Evolutionary conservation across 2,797 vertebrate species (phyloP).

Genomic region (Oreochromis mossambicus): DNA sequence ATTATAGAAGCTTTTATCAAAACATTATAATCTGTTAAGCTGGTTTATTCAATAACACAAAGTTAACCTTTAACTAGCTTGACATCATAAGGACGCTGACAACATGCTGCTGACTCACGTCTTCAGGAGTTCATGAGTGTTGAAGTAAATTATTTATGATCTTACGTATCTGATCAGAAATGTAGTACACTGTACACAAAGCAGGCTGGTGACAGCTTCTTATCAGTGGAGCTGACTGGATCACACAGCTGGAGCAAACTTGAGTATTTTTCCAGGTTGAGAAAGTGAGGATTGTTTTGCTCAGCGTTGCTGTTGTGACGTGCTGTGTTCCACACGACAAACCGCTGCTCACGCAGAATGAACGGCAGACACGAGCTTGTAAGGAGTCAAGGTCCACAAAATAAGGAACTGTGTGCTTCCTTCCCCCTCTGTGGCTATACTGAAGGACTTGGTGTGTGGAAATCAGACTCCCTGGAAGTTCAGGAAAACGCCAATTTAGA

Average conservation of each 20-base stretch:
- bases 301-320: background rate
- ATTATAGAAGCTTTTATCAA: background rate
- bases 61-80: slow-evolving; percentile 11
- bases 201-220: slow-evolving; percentile 11
- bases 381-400: slow-evolving; percentile 57
- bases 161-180: background rate
- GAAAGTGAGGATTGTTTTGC: slow-evolving; percentile 4
- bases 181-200: background rate
- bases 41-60: background rate
- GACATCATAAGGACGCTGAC: background rate
- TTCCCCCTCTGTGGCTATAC: background rate
- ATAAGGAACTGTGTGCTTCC: slow-evolving; percentile 22
- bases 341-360: background rate
- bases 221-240: slow-evolving; percentile 46
- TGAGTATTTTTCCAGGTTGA: slow-evolving; percentile 36
- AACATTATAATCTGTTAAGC: background rate
- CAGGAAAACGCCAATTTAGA: slow-evolving; percentile 76
- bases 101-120: background rate
- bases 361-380: background rate
- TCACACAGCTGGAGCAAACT: slow-evolving; percentile 15
- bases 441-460: background rate
- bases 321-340: background rate
- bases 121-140: background rate
- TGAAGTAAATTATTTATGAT: slow-evolving; percentile 15
- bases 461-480: slow-evolving; percentile 38